Evolutionary conservation across 2,797 vertebrate species (phyloP).

Genomic region (Sebastolobus altivelis): DNA sequence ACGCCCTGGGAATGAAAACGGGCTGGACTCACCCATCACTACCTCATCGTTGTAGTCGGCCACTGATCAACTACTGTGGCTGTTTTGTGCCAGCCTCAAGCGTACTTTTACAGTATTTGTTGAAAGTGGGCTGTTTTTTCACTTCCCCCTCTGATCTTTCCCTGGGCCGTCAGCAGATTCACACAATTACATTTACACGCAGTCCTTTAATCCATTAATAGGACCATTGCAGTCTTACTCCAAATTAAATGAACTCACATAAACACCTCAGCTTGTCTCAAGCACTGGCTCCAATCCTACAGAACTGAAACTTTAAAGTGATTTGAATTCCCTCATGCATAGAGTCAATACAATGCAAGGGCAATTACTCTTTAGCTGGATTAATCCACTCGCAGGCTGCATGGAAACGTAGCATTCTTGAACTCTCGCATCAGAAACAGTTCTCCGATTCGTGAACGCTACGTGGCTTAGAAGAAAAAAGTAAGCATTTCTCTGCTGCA

Average conservation of each 20-base stretch:
- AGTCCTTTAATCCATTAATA: slow-evolving; percentile 77
- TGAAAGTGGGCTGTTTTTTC: slow-evolving; percentile 53
- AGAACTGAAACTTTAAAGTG: slow-evolving; percentile 73
- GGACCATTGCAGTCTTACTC: slow-evolving; percentile 68
- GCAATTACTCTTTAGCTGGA: slow-evolving; percentile 75
- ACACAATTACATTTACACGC: slow-evolving; percentile 71
- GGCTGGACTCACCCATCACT: background rate
- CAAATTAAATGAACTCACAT: slow-evolving; percentile 77
- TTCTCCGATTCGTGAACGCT: slow-evolving; percentile 52
- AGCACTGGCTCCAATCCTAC: slow-evolving; percentile 62
- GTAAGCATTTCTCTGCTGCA: slow-evolving; percentile 34
- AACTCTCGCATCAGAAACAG: slow-evolving; percentile 61
- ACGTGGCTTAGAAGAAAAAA: slow-evolving; percentile 27
- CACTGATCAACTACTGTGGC: background rate
- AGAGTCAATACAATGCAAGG: slow-evolving; percentile 71
- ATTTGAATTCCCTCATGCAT: slow-evolving; percentile 77
- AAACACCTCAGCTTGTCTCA: slow-evolving; percentile 70
- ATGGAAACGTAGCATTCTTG: slow-evolving; percentile 51
- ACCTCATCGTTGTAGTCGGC: background rate
- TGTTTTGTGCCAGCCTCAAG: slow-evolving; percentile 9
- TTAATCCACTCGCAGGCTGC: slow-evolving; percentile 72
- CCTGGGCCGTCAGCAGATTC: slow-evolving; percentile 70
- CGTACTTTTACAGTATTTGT: slow-evolving; percentile 30
- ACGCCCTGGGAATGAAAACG: no score
- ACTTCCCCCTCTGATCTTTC: slow-evolving; percentile 42